Conservation (phyloP, 1,140 invertebrate species). For the Leguminivora glycinivorella region DNA sequence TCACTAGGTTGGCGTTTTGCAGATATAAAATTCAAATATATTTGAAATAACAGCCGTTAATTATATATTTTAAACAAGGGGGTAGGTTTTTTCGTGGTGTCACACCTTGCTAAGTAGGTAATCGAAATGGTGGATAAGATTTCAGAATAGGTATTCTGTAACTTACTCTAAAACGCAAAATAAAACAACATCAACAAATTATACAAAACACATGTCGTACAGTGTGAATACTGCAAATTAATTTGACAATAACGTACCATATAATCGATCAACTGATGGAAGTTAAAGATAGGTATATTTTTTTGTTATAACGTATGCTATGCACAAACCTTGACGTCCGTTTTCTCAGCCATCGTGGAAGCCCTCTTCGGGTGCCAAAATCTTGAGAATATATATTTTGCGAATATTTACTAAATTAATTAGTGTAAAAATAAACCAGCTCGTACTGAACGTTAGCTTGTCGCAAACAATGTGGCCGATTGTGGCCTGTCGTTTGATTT, state of each 20-base stretch:
- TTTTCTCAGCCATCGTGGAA: slow-evolving; percentile 57
- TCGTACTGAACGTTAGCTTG: not conserved
- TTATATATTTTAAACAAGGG: not conserved
- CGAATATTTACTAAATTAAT: slow-evolving; percentile 7
- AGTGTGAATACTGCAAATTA: not conserved
- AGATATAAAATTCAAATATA: not conserved
- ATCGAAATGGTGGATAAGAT: slow-evolving; percentile 15
- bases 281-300: slow-evolving; percentile 60
- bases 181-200: not conserved
- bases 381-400: not conserved
- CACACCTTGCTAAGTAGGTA: slow-evolving; percentile 6
- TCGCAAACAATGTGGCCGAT: slow-evolving; percentile 8
- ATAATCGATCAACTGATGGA: slow-evolving; percentile 60
- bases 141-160: not conserved
- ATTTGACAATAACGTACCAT: slow-evolving; percentile 1
- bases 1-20: not conserved
- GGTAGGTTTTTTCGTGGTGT: not conserved
- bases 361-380: slow-evolving; percentile 32
- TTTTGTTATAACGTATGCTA: slow-evolving; percentile 30
- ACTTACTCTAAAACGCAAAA: not conserved
- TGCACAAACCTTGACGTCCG: slow-evolving; percentile 57
- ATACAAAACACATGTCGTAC: not conserved
- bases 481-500: slow-evolving; percentile 11
- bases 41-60: not conserved
- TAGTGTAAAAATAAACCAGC: slow-evolving; percentile 9